phyloP scores from a whole-genome alignment of 2,888 invertebrate genomes.

The Ophion ventricosus region DNA sequence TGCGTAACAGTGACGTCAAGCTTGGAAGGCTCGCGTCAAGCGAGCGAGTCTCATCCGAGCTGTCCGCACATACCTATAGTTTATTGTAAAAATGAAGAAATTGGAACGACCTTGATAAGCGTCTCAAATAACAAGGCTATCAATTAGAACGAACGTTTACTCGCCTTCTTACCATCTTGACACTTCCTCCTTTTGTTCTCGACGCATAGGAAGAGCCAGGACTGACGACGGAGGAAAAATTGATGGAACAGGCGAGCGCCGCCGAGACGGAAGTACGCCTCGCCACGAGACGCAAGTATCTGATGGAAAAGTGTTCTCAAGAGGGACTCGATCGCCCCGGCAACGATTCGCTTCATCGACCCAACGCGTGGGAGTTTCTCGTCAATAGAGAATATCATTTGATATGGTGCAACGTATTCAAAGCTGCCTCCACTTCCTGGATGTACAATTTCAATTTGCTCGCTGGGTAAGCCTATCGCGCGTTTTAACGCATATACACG shows the following conservation, averaged over 20 bases:
- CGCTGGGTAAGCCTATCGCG: slow-evolving; percentile 86
- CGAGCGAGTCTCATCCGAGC: not conserved
- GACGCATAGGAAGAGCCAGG: slow-evolving; percentile 74
- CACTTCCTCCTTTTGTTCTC: not conserved
- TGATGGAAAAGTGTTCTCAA: slow-evolving; percentile 86
- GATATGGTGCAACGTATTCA: slow-evolving; percentile 92
- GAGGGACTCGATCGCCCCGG: slow-evolving; percentile 86
- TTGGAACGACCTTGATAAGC: slow-evolving; percentile 73
- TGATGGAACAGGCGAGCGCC: slow-evolving; percentile 84
- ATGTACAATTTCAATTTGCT: slow-evolving; percentile 95
- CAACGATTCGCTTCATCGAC: slow-evolving; percentile 86
- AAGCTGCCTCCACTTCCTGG: slow-evolving; percentile 94
- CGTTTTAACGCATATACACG: not conserved
- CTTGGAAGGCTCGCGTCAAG: not conserved
- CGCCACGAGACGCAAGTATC: slow-evolving; percentile 85
- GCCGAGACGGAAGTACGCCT: slow-evolving; percentile 86
- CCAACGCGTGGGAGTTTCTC: slow-evolving; percentile 94
- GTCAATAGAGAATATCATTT: slow-evolving; percentile 91
- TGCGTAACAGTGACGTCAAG: not conserved
- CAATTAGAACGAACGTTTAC: too few species aligned
- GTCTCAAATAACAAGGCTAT: not conserved
- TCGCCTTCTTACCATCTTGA: not conserved
- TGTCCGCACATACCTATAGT: not conserved
- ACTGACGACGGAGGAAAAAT: slow-evolving; percentile 78
- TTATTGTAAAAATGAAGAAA: slow-evolving; percentile 76